Evolutionary conservation across 2,797 vertebrate genomes (phyloP), one percentile per base, ranked within the genome.

Genomic region (Diceros bicornis): DNA sequence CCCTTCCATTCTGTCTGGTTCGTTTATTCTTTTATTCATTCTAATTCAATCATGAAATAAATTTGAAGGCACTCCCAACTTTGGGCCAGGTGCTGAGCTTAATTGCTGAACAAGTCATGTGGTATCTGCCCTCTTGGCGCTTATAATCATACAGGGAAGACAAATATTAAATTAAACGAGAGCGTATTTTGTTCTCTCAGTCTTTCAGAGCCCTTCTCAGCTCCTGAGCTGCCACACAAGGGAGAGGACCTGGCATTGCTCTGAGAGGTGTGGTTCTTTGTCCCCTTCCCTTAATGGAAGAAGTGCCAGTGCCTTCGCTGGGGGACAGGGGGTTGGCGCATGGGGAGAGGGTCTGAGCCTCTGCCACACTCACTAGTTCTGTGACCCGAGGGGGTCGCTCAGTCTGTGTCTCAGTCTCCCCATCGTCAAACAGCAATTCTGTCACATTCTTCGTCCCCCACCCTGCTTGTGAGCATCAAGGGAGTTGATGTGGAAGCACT

Each of bases 241-340:
- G 84, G n/a, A 12, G 18, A 32, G 64, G 27, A 71, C 29, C 13
- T 20, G 64, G 52, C 41, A 41, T 41, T 55, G 21, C 91, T 61
- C 29, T 29, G 75, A 3, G 2, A 3, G 6, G 6, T 1, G 0
- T n/a, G 25, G 17, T 5, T 47, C 13, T 82, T 23, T 57, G 29
- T 47, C 57, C 9, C n/a, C 17, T 34, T 23, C 27, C 37, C 74
- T 81, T 52, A 27, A n/a, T 50, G 20, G 52, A 37, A 61, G 77
- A 82, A 37, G 66, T 66, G 44, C 23, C 11, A 59, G 52, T 23
- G 27, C 55, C 79, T 44, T 21, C 17, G 12, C n/a, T 41, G 3
- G 27, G 34, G 47, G 62, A 1, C 0, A 27, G 55, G 23, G 20
- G 8, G 4, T 4, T 23, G 27, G 55, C 41, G 18, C 17, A 8